A percentile compares a stretch with the other conserved stretches of the same genome.
Conservation (phyloP, 2,797 vertebrate genomes). For the Eulemur albifrons region DNA sequence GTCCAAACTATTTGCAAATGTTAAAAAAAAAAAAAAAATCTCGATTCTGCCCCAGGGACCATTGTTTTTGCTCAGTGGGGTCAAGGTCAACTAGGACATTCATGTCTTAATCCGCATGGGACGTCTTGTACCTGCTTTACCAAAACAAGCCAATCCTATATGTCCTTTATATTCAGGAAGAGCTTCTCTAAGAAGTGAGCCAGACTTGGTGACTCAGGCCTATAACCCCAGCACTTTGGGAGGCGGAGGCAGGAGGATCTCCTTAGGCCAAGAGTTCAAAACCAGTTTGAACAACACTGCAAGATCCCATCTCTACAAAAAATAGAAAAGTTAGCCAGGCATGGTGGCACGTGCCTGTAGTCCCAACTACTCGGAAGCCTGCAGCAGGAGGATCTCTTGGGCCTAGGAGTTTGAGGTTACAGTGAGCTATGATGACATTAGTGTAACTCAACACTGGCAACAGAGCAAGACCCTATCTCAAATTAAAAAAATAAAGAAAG, state of each 20-base stretch:
- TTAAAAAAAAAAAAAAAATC: background rate
- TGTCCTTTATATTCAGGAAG: background rate
- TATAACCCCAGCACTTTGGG: background rate
- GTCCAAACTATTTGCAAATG: background rate
- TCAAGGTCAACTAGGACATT: background rate
- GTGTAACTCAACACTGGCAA: background rate
- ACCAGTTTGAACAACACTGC: background rate
- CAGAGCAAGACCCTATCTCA: background rate
- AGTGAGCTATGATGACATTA: background rate
- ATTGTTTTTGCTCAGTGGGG: accelerated
- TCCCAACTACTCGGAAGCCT: background rate
- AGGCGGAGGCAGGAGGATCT: background rate
- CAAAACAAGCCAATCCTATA: background rate
- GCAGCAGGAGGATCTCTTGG: background rate
- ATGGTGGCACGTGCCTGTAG: background rate
- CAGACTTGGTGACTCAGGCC: background rate
- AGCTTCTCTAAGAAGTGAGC: background rate
- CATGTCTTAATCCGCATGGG: accelerated
- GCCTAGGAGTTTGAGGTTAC: background rate
- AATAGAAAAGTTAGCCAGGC: background rate
- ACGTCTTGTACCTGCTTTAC: background rate
- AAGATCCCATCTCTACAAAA: background rate
- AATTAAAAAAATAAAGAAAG: no score
- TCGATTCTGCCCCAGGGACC: background rate
- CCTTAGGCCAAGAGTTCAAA: background rate